Conservation (phyloP, 64 coral and sea anemone genomes). For the Montipora sp. region DNA sequence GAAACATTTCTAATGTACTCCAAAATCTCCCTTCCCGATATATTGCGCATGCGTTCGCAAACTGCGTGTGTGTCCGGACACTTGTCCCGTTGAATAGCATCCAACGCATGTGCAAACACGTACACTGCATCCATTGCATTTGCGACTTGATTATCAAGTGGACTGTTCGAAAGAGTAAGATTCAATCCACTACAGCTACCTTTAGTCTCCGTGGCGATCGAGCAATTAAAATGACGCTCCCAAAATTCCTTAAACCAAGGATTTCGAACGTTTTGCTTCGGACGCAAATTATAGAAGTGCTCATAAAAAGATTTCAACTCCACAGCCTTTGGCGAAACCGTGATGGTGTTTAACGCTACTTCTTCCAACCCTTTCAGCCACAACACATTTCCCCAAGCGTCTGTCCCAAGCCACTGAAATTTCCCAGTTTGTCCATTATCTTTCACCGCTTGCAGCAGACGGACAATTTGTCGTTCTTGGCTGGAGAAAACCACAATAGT, state of each 20-base stretch:
- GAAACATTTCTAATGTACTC: slow-evolving; percentile 60
- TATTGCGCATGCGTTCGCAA: slow-evolving; percentile 83
- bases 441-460: slow-evolving; percentile 67
- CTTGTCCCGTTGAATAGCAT: slow-evolving; percentile 56
- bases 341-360: slow-evolving; percentile 82
- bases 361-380: slow-evolving; percentile 77
- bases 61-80: slow-evolving; percentile 50
- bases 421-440: slow-evolving; percentile 28
- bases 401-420: slow-evolving; percentile 87
- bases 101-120: slow-evolving; percentile 90
- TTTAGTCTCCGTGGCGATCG: slow-evolving; percentile 9
- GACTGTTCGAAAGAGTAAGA: slow-evolving; percentile 60
- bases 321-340: slow-evolving; percentile 70
- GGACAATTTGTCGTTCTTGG: slow-evolving; percentile 68
- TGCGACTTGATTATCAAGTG: slow-evolving; percentile 79
- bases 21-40: slow-evolving; percentile 80
- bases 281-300: slow-evolving; percentile 70
- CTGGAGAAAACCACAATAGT: slow-evolving; percentile 83
- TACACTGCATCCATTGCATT: slow-evolving; percentile 94
- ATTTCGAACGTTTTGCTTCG: slow-evolving; percentile 72
- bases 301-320: slow-evolving; percentile 74
- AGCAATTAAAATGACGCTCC: slow-evolving; percentile 86
- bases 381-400: slow-evolving; percentile 86
- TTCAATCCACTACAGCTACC: slow-evolving; percentile 61
- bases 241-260: slow-evolving; percentile 94